Evolutionary conservation across 2,888 invertebrate genomes (phyloP).

Genomic region (Clistopyga incitator): DNA sequence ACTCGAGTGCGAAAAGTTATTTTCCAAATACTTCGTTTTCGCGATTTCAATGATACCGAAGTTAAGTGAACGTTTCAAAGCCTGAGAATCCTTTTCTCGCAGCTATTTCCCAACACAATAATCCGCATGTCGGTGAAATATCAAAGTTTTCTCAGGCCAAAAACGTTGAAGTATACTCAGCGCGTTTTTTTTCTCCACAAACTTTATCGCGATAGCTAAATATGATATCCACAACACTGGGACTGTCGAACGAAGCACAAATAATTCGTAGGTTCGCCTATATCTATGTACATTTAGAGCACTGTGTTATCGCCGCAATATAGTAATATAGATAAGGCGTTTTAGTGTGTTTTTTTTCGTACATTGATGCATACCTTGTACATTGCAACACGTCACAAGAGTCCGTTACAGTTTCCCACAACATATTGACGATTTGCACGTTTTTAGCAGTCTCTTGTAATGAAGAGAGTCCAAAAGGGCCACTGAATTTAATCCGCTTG

Average conservation of each 20-base stretch:
- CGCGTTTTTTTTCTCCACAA: not conserved
- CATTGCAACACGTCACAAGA: constrained; percentile 84
- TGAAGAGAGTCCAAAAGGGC: not conserved
- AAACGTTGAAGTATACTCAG: not conserved
- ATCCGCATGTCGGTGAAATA: not conserved
- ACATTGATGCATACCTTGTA: constrained; percentile 81
- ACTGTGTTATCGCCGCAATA: not conserved
- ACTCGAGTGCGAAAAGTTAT: no score
- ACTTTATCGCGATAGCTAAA: not conserved
- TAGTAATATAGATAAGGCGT: not conserved
- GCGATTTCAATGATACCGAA: not conserved
- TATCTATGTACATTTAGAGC: not conserved
- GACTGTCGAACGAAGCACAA: constrained; percentile 19
- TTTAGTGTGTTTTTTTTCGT: constrained; percentile 13
- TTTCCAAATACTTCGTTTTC: not conserved
- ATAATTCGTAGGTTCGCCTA: not conserved
- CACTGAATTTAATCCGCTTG: constrained; percentile 51
- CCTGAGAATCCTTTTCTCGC: not conserved
- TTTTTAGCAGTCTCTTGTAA: constrained; percentile 11
- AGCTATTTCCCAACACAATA: not conserved
- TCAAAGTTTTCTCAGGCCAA: not conserved
- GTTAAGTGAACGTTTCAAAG: constrained; percentile 7
- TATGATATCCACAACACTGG: constrained; percentile 3
- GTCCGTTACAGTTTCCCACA: constrained; percentile 82
- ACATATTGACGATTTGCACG: constrained; percentile 69